Evolutionary conservation across 2,888 invertebrate species (phyloP).

Genomic region (Smittia aterrima): DNA sequence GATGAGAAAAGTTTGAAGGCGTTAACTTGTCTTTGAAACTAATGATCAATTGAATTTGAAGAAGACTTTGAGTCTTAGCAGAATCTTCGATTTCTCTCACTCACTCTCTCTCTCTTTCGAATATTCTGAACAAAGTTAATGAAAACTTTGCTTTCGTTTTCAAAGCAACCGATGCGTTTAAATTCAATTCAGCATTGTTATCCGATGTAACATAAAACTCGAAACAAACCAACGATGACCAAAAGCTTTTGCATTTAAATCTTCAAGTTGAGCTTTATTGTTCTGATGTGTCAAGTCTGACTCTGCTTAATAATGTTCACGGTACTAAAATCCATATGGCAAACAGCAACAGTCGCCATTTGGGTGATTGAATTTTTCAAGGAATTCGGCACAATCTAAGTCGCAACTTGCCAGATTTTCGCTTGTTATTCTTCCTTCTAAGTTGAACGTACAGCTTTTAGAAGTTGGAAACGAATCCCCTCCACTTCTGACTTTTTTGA

Average conservation of each 20-base stretch:
- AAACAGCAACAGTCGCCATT: neutral
- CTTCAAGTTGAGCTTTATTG: neutral
- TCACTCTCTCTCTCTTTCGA: too few relatives aligned
- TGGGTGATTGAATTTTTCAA: neutral
- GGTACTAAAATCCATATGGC: neutral
- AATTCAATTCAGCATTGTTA: neutral
- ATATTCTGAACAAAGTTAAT: neutral
- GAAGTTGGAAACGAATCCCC: neutral
- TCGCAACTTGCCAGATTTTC: neutral
- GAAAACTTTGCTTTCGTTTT: conserved; percentile 7
- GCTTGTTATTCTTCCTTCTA: neutral
- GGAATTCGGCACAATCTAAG: neutral
- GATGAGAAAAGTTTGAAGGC: too few relatives aligned
- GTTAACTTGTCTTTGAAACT: too few relatives aligned
- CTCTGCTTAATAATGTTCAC: neutral
- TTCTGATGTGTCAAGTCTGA: too few relatives aligned
- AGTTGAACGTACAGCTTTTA: neutral
- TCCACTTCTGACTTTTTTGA: neutral
- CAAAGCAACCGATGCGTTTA: neutral
- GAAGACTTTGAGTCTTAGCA: too few relatives aligned
- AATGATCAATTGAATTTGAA: too few relatives aligned
- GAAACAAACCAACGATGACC: too few relatives aligned
- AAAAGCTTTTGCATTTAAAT: too few relatives aligned
- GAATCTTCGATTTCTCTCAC: too few relatives aligned
- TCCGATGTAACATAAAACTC: too few relatives aligned